Conservation (phyloP, 2,797 vertebrate genomes). For the Darevskia mixta region DNA sequence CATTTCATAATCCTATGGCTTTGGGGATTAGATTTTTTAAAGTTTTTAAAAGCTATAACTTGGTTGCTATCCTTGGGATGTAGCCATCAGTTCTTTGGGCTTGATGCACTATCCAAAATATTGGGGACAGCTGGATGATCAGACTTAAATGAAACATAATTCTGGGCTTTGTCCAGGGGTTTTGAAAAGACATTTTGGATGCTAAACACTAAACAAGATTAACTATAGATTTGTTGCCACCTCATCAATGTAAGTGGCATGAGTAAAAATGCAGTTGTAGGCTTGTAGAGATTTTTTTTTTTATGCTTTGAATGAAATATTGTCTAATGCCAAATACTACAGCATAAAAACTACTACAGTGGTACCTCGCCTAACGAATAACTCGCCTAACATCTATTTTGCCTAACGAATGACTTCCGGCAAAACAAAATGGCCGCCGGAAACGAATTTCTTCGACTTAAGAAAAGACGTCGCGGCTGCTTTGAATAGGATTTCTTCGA, state of each 20-base stretch:
- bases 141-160: background rate
- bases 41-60: background rate
- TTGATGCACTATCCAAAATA: background rate
- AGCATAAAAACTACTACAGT: no score
- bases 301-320: background rate
- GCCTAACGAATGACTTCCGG: no score
- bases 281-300: no score
- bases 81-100: background rate
- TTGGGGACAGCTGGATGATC: background rate
- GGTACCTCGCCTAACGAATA: no score
- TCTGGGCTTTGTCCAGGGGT: background rate
- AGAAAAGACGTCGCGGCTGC: no score
- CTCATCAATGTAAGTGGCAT: background rate
- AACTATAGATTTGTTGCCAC: background rate
- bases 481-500: no score
- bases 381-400: no score
- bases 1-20: no score
- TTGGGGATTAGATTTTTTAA: background rate
- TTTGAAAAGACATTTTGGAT: background rate
- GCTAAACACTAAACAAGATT: constrained; percentile 4
- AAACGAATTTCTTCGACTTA: no score
- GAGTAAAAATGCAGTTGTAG: background rate
- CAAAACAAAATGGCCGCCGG: no score
- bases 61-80: background rate
- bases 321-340: background rate